Evolutionary conservation across 2,888 invertebrate genomes (phyloP).

Genomic region (Limnephilus rhombicus): DNA sequence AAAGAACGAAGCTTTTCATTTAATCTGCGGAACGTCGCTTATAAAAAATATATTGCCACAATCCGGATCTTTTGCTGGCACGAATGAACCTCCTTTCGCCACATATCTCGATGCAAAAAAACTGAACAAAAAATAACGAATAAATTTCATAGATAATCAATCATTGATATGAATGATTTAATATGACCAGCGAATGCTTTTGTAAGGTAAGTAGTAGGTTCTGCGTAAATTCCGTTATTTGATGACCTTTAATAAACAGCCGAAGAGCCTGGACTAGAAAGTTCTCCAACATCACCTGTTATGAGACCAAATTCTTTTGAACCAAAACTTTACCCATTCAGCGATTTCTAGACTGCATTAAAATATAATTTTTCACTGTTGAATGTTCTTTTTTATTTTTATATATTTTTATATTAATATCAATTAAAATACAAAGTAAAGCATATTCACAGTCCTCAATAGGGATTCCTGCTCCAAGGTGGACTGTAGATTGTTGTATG

Average conservation of each 20-base stretch:
- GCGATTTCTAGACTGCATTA: not conserved
- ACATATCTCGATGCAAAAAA: not conserved
- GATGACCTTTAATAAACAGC: not conserved
- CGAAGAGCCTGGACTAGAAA: not conserved
- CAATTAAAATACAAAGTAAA: too few relatives aligned
- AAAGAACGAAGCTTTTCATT: not conserved
- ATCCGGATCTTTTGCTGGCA: not conserved
- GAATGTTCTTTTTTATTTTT: not conserved
- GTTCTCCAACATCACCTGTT: not conserved
- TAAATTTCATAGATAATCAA: slow-evolving; percentile 1
- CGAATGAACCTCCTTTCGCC: not conserved
- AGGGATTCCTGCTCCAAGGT: too few relatives aligned
- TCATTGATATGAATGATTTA: slow-evolving; percentile 1
- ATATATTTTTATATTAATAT: too few relatives aligned
- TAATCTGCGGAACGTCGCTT: not conserved
- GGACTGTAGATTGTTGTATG: too few relatives aligned
- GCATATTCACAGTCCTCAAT: too few relatives aligned
- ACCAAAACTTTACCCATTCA: not conserved
- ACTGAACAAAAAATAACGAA: not conserved
- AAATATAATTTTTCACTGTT: too few relatives aligned
- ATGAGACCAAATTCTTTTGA: not conserved
- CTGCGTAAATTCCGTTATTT: not conserved
- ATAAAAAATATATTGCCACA: not conserved
- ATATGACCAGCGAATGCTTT: slow-evolving; percentile 1
- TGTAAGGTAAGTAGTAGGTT: not conserved